Base-by-base conservation (phyloP, 2,797 vertebrate genomes). In the Sebastes taczanowskii region DNA sequence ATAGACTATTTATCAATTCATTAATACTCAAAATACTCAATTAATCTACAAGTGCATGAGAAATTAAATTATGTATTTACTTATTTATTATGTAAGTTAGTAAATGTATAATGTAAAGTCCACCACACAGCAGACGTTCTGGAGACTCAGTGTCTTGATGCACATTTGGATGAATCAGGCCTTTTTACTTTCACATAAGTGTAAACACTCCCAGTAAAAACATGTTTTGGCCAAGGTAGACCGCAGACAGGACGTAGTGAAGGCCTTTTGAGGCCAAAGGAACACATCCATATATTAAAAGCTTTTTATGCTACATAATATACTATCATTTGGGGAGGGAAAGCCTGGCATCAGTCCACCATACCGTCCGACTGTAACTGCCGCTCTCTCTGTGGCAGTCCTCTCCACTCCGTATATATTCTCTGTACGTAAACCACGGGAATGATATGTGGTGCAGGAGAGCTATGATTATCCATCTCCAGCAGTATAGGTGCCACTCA, bases 401-500 rank as follows among this genome's bases (percentile, higher is more conserved):
- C 62, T 74, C 34, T 68, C 55, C 63, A 52, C 63, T 55, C 67
- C 11, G 13, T 81, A 81, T 78, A 79, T 80, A 75, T 56, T 53
- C 20, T 83, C 63, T 82, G 64, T 63, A 80, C 69, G 58, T 77
- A 81, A 84, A 85, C 73, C 84, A 66, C 80, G 46, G 79, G 68
- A 82, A 81, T 87, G 80, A 85, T 71, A 25, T 71, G 67, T 67
- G 64, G 72, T n/a, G 70, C 32, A 70, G 82, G 52, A 84, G 49
- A 63, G 67, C 87, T 89, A 46, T 82, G 78, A 85, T 86, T 78
- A 89, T 83, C 82, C 75, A 83, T 87, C 74, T 83, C 65, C 67
- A 55, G 77, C 78, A 64, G 35, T 53, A 42, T 42, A 80, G 85
- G 80, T 83, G 83, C 81, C 84, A 85, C 84, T 80, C 71, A 86